Evolutionary conservation across 1,140 invertebrate genomes (phyloP).

Genomic region (Portunus trituberculatus): DNA sequence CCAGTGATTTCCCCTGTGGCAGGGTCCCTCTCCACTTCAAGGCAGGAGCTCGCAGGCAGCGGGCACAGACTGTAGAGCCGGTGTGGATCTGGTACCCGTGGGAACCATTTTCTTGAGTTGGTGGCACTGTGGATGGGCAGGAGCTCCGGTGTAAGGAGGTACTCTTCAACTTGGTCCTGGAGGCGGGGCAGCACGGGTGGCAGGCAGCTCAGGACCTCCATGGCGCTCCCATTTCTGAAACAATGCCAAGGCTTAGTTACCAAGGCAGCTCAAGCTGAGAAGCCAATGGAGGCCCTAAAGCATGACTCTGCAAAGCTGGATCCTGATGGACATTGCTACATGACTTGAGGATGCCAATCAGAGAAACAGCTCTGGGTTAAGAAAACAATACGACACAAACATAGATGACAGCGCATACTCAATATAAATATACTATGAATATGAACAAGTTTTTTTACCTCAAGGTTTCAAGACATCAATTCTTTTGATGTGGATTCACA

Average conservation of each 20-base stretch:
- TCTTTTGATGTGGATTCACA: no score
- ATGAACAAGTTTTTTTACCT: no score
- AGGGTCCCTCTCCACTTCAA: constrained; percentile 86
- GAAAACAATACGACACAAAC: no score
- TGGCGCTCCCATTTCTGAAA: background rate
- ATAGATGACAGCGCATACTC: no score
- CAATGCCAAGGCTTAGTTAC: background rate
- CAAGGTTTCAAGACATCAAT: no score
- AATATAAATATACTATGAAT: no score
- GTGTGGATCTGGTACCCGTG: constrained; percentile 80
- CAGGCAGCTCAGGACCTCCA: constrained; percentile 31
- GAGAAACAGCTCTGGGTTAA: no score
- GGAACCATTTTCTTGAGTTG: constrained; percentile 58
- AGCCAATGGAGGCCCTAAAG: no score
- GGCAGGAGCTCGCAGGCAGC: constrained; percentile 81
- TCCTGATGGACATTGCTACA: no score
- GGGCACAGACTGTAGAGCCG: constrained; percentile 82
- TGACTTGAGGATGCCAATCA: no score
- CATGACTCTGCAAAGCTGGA: no score
- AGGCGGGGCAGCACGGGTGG: constrained; percentile 63
- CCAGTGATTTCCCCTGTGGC: constrained; percentile 86
- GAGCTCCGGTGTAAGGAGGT: constrained; percentile 60
- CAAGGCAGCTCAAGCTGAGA: background rate
- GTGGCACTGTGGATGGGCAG: constrained; percentile 66
- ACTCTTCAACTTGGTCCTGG: constrained; percentile 63